A percentile compares a stretch with the other conserved stretches of the same genome.
phyloP scores from a whole-genome alignment of 2,888 invertebrate species.

The Cheilosia urbana region DNA sequence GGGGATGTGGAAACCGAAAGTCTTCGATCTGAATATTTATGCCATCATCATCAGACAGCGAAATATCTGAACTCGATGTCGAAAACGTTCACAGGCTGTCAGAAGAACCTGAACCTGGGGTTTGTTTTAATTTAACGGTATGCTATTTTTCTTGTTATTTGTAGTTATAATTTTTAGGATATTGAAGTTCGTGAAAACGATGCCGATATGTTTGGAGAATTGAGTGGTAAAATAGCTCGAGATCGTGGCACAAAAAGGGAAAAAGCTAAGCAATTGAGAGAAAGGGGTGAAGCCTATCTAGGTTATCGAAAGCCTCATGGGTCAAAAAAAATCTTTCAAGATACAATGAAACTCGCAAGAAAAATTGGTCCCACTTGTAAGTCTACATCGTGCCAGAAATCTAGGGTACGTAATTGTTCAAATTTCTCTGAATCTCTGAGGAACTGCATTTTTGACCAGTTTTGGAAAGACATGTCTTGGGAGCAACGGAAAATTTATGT shows the following conservation, averaged over 20 bases:
- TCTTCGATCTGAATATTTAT: too few species aligned
- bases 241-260: too few species aligned
- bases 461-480: too few species aligned
- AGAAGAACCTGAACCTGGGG: slow-evolving; percentile 1
- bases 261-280: neutral
- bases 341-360: neutral
- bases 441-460: too few species aligned
- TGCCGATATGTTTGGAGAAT: slow-evolving; percentile 4
- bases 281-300: neutral
- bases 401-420: too few species aligned
- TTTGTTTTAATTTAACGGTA: slow-evolving; percentile 6
- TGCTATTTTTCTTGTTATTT: slow-evolving; percentile 3
- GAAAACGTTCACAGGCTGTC: slow-evolving; percentile 3
- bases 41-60: neutral
- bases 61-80: slow-evolving; percentile 1
- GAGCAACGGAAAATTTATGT: too few species aligned
- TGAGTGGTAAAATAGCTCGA: neutral
- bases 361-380: neutral
- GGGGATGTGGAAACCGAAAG: neutral
- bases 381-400: neutral
- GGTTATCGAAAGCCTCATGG: neutral
- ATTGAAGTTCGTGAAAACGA: neutral
- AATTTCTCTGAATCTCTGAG: too few species aligned
- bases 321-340: neutral
- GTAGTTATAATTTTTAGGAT: slow-evolving; percentile 1